phyloP scores from a whole-genome alignment of 2,797 vertebrate genomes.

The Chrysocyon brachyurus region DNA sequence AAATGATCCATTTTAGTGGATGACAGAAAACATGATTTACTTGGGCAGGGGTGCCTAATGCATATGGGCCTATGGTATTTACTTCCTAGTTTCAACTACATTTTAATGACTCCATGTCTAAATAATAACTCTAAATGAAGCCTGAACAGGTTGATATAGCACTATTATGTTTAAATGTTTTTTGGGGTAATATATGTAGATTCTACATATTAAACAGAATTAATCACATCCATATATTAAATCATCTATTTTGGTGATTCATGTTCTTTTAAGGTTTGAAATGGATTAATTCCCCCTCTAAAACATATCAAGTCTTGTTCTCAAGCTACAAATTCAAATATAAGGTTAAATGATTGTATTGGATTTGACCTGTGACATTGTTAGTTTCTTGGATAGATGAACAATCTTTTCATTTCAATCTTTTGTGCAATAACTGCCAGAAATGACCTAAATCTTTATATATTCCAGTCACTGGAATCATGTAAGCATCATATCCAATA shows the following conservation, averaged over 20 bases:
- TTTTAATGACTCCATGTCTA: background rate
- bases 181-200: background rate
- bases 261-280: background rate
- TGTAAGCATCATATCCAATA: background rate
- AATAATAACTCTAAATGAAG: background rate
- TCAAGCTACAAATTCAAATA: background rate
- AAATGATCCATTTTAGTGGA: too few relatives aligned
- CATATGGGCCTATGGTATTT: background rate
- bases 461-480: rapidly evolving
- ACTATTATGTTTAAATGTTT: background rate
- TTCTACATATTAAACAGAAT: background rate
- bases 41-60: background rate
- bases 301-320: background rate
- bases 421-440: background rate
- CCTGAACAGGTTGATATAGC: background rate
- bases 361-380: background rate
- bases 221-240: background rate
- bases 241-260: background rate
- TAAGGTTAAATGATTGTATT: background rate
- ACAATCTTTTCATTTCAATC: background rate
- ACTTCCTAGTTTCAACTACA: background rate
- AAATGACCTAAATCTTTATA: background rate
- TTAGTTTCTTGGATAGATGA: background rate
- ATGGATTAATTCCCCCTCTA: background rate
- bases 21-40: background rate